phyloP scores from a whole-genome alignment of 2,113 vertebrate species.

The Macquaria ambigua region DNA sequence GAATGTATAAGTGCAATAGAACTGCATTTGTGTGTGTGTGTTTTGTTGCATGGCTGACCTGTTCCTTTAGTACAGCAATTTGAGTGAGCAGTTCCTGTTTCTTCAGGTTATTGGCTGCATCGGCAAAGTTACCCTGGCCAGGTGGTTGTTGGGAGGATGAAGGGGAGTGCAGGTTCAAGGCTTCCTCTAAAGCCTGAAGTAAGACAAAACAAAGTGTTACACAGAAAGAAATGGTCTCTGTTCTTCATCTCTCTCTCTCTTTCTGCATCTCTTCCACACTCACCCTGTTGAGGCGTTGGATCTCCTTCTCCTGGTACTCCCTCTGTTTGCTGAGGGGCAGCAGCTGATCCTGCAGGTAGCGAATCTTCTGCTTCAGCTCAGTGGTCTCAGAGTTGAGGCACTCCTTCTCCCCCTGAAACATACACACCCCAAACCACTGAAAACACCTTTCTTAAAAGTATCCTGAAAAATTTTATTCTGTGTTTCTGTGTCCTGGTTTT shows the following conservation, averaged over 20 bases:
- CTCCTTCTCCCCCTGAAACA: constrained; percentile 91
- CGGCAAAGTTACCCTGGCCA: constrained; percentile 83
- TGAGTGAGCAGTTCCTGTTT: constrained; percentile 95
- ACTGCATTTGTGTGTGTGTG: background rate
- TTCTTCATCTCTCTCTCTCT: background rate
- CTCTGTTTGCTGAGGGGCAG: constrained; percentile 91
- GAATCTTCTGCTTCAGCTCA: constrained; percentile 93
- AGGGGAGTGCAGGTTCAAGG: constrained; percentile 89
- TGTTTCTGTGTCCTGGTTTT: background rate
- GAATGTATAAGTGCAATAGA: background rate
- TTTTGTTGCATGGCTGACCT: constrained; percentile 58
- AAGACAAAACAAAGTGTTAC: constrained; percentile 23
- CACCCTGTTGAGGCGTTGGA: constrained; percentile 96
- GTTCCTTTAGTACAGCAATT: constrained; percentile 87
- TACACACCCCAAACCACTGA: constrained; percentile 7
- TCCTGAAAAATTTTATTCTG: background rate
- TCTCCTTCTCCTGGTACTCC: constrained; percentile 98
- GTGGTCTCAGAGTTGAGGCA: constrained; percentile 90
- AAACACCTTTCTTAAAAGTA: background rate
- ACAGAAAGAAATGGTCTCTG: background rate
- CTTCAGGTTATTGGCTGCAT: constrained; percentile 82
- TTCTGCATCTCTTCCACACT: constrained; percentile 23
- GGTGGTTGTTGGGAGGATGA: constrained; percentile 85
- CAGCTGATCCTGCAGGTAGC: constrained; percentile 94
- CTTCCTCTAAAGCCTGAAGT: constrained; percentile 93